Percentiles rank a stretch among this genome's conserved stretches.
Evolutionary conservation across 2,888 invertebrate species (phyloP).

Genomic region (Phrixothrix hirtus): DNA sequence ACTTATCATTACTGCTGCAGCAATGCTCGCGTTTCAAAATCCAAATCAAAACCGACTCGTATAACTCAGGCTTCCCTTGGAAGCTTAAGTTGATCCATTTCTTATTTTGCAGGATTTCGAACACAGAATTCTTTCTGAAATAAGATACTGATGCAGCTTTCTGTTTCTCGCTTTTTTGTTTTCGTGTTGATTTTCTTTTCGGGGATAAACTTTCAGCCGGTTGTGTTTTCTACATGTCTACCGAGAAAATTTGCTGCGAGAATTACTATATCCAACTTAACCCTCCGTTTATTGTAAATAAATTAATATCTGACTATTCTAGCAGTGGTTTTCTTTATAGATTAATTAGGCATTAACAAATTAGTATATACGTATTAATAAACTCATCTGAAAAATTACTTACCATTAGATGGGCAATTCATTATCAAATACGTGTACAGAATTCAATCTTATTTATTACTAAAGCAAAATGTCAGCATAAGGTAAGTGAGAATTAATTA

Average conservation of each 20-base stretch:
- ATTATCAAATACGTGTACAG: no score
- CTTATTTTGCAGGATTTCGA: conserved; percentile 39
- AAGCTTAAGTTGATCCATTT: conserved; percentile 40
- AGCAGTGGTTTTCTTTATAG: no score
- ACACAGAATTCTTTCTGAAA: conserved; percentile 34
- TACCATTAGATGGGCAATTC: no score
- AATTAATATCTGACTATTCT: conserved; percentile 37
- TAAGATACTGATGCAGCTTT: conserved; percentile 34
- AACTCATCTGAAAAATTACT: no score
- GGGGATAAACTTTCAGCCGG: conserved; percentile 29
- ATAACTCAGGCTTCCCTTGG: conserved; percentile 30
- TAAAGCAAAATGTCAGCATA: no score
- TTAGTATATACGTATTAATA: no score
- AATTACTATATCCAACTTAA: conserved; percentile 32
- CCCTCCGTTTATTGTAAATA: conserved; percentile 38
- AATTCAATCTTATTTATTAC: no score
- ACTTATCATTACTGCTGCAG: conserved; percentile 41
- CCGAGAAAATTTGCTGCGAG: conserved; percentile 19
- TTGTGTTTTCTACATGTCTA: conserved; percentile 30
- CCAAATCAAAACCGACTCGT: conserved; percentile 38
- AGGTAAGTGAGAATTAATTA: no score
- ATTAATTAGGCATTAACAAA: no score
- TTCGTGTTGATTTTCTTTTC: conserved; percentile 32
- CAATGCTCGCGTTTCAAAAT: conserved; percentile 31
- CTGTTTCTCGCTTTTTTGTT: conserved; percentile 30